These are phyloP conservation scores for Benthosema pterotum DNA, from an alignment of 2,797 vertebrate genomes.

Conservation along the genomic window DNA sequence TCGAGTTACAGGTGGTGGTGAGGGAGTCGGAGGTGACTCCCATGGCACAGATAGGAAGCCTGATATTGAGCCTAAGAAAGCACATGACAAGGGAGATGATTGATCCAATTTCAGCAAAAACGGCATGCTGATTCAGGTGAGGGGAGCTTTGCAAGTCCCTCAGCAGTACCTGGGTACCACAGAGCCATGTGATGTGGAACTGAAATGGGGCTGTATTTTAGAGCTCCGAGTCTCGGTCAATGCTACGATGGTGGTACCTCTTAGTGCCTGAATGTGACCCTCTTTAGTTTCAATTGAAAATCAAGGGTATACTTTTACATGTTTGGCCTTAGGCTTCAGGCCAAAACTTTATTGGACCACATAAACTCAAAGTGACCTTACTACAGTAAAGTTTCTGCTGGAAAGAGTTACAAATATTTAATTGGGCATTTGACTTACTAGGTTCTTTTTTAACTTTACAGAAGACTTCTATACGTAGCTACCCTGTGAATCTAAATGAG, in stretches of 20 bases:
- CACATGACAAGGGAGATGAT: conserved; percentile 87
- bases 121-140: conserved; percentile 31
- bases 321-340: conserved; percentile 71
- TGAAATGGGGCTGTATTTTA: conserved; percentile 45
- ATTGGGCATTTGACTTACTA: conserved; percentile 31
- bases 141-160: conserved; percentile 52
- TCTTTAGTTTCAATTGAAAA: conserved; percentile 60
- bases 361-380: conserved; percentile 92
- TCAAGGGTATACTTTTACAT: conserved; percentile 37
- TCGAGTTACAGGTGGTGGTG: conserved; percentile 66
- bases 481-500: background rate
- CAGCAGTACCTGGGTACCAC: conserved; percentile 46
- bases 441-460: conserved; percentile 16
- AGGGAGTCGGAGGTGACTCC: conserved; percentile 73
- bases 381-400: conserved; percentile 69
- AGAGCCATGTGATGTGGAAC: conserved; percentile 25
- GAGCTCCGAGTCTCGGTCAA: conserved; percentile 44
- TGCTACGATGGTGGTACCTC: conserved; percentile 54
- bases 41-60: conserved; percentile 81
- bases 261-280: conserved; percentile 70
- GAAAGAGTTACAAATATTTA: conserved; percentile 32
- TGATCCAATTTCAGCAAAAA: conserved; percentile 57
- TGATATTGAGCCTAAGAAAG: conserved; percentile 84
- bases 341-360: conserved; percentile 86
- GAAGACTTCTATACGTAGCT: conserved; percentile 15